Base-by-base conservation (phyloP, 1,140 invertebrate species). In the Neodiprion fabricii region DNA sequence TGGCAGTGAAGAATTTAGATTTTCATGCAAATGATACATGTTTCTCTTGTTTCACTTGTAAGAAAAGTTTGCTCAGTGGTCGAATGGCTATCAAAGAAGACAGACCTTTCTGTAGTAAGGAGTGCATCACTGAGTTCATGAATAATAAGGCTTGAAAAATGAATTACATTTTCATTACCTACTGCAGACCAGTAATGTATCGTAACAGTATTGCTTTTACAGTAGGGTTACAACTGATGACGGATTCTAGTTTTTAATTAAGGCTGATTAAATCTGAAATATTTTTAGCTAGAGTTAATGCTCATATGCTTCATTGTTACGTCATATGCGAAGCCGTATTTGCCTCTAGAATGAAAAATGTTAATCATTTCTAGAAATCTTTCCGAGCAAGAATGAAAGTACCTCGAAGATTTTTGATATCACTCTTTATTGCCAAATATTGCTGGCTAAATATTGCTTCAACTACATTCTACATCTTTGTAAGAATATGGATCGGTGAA, bases 21-120 rank as follows among this genome's bases (percentile, higher is more conserved):
- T 96, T 95, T 91, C 96, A 97, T 83, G 94, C 92, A 0, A 90
- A 88, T 47, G 92, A 92, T 71, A 90, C 91, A 68, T 95, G 95
- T 76, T 96, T 96, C 82, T 91, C 92, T 28, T 96, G 94, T 78
- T 90, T 89, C 68, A 90, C 90, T 81, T 96, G 95, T 85, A 89
- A 90, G 1, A 94, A 93, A 80, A 92, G 92, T 74, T 87, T 96
- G 23, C 85, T 95, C 1, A 92, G 92, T 68, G 91, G 87, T 49
- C 90, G 89, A 83, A 90, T 92, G 81, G 91, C 93, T 50, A 90
- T 93, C 7, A 94, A 92, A 82, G 90, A 92, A 81, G 90, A 93
- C 78, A 92, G 91, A 87, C 91, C 91, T 74, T 93, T 94, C 82
- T 94, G 93, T 79, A 93, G 92, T 80, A 89, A 88, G 76, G 87